These are phyloP conservation scores for Aphis gossypii DNA, from an alignment of 1,140 invertebrate species.

Conservation along the genomic window DNA sequence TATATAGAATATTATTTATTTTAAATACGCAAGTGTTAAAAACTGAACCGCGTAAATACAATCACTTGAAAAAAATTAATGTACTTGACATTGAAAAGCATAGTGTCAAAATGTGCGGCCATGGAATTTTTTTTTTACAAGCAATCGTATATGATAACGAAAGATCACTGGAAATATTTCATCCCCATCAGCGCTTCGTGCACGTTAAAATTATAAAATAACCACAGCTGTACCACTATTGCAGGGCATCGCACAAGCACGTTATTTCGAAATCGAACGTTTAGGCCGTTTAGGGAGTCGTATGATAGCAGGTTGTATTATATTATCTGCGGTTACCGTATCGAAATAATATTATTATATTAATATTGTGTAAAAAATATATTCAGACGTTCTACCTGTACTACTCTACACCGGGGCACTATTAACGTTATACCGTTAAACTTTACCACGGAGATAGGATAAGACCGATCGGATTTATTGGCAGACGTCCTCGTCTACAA, in stretches of 20 bases:
- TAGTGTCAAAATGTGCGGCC: not conserved
- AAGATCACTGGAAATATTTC: not conserved
- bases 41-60: too few relatives aligned
- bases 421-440: not conserved
- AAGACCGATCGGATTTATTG: conserved; percentile 9
- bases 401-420: too few relatives aligned
- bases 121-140: not conserved
- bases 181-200: not conserved
- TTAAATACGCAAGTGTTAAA: not conserved
- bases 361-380: not conserved
- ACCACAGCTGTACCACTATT: not conserved
- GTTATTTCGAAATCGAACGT: not conserved
- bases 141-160: not conserved
- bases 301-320: not conserved
- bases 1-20: not conserved
- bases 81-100: not conserved
- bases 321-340: not conserved
- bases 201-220: not conserved
- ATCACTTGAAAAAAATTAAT: not conserved
- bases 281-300: not conserved
- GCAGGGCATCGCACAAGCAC: not conserved
- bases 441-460: not conserved
- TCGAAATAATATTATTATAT: not conserved
- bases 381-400: not conserved
- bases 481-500: not conserved